Percentiles rank a stretch among this genome's conserved stretches.
phyloP scores from a whole-genome alignment of 2,888 invertebrate species.

The Caenorhabditis drosophilae region DNA sequence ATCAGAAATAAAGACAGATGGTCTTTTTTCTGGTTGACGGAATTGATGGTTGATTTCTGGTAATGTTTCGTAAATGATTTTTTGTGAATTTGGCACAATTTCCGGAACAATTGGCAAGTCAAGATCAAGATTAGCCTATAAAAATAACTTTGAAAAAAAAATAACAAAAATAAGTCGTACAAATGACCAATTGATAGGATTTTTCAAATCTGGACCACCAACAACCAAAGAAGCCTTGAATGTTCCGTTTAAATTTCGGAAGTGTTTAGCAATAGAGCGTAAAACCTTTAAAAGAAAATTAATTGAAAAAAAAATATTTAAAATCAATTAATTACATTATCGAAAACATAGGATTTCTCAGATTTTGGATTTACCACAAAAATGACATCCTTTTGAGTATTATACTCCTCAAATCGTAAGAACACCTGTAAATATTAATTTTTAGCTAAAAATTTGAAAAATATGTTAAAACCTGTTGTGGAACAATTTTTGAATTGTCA shows the following conservation, averaged over 20 bases:
- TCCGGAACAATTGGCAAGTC: conserved; percentile 75
- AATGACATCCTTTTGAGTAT: conserved; percentile 82
- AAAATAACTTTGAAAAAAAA: conserved; percentile 11
- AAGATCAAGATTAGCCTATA: conserved; percentile 77
- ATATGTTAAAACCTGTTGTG: conserved; percentile 73
- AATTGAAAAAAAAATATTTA: too few relatives aligned
- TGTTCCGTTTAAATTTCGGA: conserved; percentile 77
- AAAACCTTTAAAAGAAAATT: too few relatives aligned
- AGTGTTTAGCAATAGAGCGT: conserved; percentile 16
- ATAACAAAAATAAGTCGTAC: conserved; percentile 69
- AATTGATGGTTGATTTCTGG: conserved; percentile 78
- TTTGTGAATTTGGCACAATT: conserved; percentile 62
- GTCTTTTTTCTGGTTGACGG: conserved; percentile 88
- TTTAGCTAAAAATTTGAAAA: too few relatives aligned
- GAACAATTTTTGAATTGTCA: conserved; percentile 77
- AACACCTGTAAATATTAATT: conserved; percentile 75
- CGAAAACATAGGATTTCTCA: conserved; percentile 12
- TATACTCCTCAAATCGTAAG: conserved; percentile 79
- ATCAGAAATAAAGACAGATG: conserved; percentile 85
- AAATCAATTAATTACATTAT: conserved; percentile 12
- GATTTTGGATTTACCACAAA: conserved; percentile 13
- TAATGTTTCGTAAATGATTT: conserved; percentile 56
- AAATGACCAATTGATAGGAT: conserved; percentile 86
- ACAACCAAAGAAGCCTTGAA: conserved; percentile 84
- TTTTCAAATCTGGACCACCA: conserved; percentile 88